Evolutionary conservation across 1,140 invertebrate species (phyloP).

Genomic region (Achroia grisella): DNA sequence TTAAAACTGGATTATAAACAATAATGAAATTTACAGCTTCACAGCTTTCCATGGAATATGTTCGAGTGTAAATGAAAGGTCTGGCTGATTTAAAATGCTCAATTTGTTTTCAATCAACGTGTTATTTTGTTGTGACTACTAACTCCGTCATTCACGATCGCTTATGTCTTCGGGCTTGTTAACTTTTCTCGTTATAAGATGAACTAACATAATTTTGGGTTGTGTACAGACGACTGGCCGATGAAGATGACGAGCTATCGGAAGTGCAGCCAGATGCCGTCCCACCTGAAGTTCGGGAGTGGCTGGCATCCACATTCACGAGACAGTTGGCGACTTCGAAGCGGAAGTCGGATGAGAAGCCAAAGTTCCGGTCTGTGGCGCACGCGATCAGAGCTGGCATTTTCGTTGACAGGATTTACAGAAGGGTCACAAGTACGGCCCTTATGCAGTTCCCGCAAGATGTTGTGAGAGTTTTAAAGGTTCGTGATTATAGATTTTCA

Average conservation of each 20-base stretch:
- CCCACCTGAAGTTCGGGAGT: constrained; percentile 95
- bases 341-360: constrained; percentile 85
- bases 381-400: constrained; percentile 97
- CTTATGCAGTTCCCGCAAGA: constrained; percentile 93
- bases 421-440: constrained; percentile 88
- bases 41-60: constrained; percentile 21
- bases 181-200: too few species aligned
- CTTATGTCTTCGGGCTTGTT: constrained; percentile 3
- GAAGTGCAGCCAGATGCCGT: constrained; percentile 97
- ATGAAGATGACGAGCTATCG: constrained; percentile 95
- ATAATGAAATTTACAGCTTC: constrained; percentile 13
- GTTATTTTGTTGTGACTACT: too few species aligned
- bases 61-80: not conserved
- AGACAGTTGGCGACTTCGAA: constrained; percentile 86
- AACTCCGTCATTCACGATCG: not conserved
- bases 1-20: not conserved
- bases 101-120: not conserved
- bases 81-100: not conserved
- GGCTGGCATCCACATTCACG: constrained; percentile 98
- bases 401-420: constrained; percentile 97
- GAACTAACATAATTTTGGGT: constrained; percentile 5
- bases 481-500: constrained; percentile 60
- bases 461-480: constrained; percentile 91
- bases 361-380: constrained; percentile 95
- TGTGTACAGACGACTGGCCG: constrained; percentile 79